Conservation (phyloP, 2,888 invertebrate species). For the Pterostichus niger region DNA sequence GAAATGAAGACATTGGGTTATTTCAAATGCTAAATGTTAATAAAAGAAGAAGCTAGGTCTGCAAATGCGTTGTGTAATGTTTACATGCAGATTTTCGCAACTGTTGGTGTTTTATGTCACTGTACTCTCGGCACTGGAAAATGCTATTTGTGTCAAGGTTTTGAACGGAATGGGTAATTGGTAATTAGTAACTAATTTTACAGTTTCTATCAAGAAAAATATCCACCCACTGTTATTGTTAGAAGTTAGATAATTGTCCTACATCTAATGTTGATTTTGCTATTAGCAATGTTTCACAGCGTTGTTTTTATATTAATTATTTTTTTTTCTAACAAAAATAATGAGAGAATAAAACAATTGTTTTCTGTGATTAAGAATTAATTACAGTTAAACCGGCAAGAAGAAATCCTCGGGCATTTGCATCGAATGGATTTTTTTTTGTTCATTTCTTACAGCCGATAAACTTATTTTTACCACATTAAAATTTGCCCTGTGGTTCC, state of each 20-base stretch:
- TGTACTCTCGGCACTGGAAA: constrained; percentile 27
- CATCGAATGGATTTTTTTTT: no score
- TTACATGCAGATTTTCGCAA: constrained; percentile 56
- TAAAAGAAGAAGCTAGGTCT: constrained; percentile 18
- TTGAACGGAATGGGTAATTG: constrained; percentile 24
- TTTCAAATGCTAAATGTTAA: constrained; percentile 21
- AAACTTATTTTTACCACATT: no score
- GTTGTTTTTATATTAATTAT: constrained; percentile 1
- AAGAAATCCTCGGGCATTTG: no score
- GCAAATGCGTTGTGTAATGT: constrained; percentile 49
- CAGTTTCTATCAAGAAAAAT: background rate
- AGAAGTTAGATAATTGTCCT: constrained; percentile 3
- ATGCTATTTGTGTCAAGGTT: constrained; percentile 53
- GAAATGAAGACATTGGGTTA: constrained; percentile 16
- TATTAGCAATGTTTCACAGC: background rate
- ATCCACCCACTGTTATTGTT: background rate
- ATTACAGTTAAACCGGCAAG: no score
- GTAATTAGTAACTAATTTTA: constrained; percentile 38
- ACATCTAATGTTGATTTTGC: background rate
- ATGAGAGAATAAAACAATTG: no score
- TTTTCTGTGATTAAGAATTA: no score
- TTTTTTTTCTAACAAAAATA: no score
- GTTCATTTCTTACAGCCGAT: no score
- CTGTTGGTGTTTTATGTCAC: constrained; percentile 31
- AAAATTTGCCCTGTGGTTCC: no score